A percentile compares a stretch with the other conserved stretches of the same genome.
phyloP scores from a whole-genome alignment of 2,888 invertebrate species.

The Eudasyphora cyanicolor region DNA sequence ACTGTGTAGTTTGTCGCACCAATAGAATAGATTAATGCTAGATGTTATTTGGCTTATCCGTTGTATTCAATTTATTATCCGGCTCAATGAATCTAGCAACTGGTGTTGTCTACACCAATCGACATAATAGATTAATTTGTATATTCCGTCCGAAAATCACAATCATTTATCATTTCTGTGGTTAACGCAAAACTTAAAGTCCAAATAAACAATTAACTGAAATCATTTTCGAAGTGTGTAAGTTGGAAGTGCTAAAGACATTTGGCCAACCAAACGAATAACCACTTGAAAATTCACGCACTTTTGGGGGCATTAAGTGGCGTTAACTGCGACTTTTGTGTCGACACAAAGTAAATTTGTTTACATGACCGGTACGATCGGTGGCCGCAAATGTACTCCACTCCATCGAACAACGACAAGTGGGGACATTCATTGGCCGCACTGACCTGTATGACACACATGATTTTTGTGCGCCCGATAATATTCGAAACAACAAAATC shows the following conservation, averaged over 20 bases:
- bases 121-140: neutral
- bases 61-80: conserved; percentile 2
- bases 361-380: neutral
- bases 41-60: conserved; percentile 4
- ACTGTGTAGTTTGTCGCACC: too few relatives aligned
- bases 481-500: too few relatives aligned
- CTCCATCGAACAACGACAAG: neutral
- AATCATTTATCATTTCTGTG: neutral
- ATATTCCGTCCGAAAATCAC: neutral
- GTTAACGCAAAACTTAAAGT: neutral
- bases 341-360: neutral
- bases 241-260: neutral
- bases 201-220: neutral
- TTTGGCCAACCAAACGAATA: neutral
- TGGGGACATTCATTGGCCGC: neutral
- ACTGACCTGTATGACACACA: conserved; percentile 56
- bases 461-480: too few relatives aligned
- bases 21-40: conserved; percentile 3
- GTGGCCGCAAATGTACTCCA: neutral
- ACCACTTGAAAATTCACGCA: neutral
- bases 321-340: neutral
- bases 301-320: neutral
- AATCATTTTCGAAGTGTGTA: neutral
- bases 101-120: neutral
- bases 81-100: neutral